Base-by-base conservation (phyloP, 2,888 invertebrate genomes). In the Archaeoteleia sp. region DNA sequence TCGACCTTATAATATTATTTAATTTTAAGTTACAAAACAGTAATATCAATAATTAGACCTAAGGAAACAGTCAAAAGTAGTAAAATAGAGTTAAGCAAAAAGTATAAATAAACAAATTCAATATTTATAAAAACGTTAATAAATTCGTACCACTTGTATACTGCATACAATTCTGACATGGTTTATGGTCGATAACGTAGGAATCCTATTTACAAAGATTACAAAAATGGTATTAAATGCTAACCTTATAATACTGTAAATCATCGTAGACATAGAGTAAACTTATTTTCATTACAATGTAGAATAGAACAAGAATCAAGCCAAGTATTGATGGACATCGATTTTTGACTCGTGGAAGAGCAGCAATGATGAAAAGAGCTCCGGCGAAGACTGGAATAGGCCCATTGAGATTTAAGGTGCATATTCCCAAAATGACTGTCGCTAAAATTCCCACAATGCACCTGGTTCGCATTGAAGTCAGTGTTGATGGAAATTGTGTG, bases 341-440 rank as follows among this genome's bases (percentile, higher is more conserved):
- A n/a, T 70, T 67, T 3, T 58, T 72, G 43, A 79, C 75, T 30
- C 78, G 75, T 1, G 84, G 84, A 66, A 95, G 88, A 5, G 92
- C 88, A 0, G 90, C 87, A 0, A 94, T 92, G 85, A 66, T 71
- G 67, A 62, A 63, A 0, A 69, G 5, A 92, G 92, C 71, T 12
- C 77, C 73, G 20, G 93, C 91, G 80, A 94, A 95, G 29, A 95
- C 88, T 0, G 94, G 92, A 73, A 93, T 78, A 7, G 90, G 90
- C 1, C 90, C 90, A 0, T 88, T 90, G 76, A 91, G 86, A 17
- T 87, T 79, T 40, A 91, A 85, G n/a, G 90, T 88, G 4, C 90
- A 89, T 1, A 88, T 87, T 0, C 90, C 90, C 0, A 91, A 86
- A 35, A 88, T 86, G 20, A 86, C 79, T 1, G 90, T 89, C 49